Evolutionary conservation across 2,797 vertebrate genomes (phyloP), one percentile per base, ranked within the genome.

Genomic region (Diceros bicornis): DNA sequence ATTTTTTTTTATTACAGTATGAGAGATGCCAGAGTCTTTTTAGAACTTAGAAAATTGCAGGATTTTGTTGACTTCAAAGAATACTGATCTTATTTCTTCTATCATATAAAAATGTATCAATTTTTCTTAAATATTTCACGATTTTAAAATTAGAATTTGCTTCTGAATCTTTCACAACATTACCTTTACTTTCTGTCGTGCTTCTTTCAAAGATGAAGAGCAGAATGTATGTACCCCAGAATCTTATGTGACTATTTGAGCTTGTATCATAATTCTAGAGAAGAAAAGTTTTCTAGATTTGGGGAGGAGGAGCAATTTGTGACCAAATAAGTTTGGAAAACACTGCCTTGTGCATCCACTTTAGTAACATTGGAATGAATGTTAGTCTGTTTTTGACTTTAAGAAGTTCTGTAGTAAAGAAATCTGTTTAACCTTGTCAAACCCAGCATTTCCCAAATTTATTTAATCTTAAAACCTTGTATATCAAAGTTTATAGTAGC

Each of bases 111-210:
- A 78, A 71, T 68, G 18, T 55, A 74, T 75, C 47, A 29, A 5
- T 66, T 83, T 91, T 88, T 68, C 77, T 79, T 50, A 78, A 41
- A 41, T 41, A 41, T 41, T 41, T 47, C 47, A 47, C 10, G 74
- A 83, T 61, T 83, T 90, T 75, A 78, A 66, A 75, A 94, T 90
- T 78, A 95, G 83, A 89, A 87, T 82, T 94, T 66, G 69, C 27
- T 78, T 61, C 50, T 72, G 55, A 85, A 50, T 96, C 81, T 82
- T 87, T 77, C 79, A 72, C 27, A 81, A 17, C 72, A 52, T 77
- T 69, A 34, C 32, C 20, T 82, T 81, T 75, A 59, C 61, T 92
- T 72, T 75, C 66, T 62, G 59, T 79, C 61, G 29, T 55, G 37
- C 18, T 74, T 59, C 34, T 91, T 86, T 87, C 29, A 68, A 86